Evolutionary conservation across 2,113 vertebrate genomes (phyloP).

Genomic region (Hystrix brachyura): DNA sequence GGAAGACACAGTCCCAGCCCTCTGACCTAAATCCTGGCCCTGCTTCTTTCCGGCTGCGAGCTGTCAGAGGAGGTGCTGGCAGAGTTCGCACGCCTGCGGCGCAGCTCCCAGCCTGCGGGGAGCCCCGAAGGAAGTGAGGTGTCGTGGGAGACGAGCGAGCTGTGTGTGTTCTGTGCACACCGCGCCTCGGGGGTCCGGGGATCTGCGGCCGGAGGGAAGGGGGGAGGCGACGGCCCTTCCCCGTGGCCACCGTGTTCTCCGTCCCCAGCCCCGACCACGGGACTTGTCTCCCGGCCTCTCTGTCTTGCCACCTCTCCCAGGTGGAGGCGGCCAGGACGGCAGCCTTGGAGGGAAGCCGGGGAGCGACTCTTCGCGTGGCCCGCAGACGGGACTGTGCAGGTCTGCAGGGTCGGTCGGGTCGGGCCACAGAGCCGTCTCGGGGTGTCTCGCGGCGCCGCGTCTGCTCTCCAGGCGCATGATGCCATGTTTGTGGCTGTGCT

Average conservation of each 20-base stretch:
- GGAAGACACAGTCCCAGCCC: neutral
- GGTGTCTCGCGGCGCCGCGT: no score
- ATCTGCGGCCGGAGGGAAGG: no score
- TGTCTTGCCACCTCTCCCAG: neutral
- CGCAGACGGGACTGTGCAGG: neutral
- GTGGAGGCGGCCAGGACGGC: no score
- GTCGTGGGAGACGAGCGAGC: no score
- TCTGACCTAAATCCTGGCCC: neutral
- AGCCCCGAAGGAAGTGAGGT: no score
- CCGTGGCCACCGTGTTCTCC: neutral
- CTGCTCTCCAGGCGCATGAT: no score
- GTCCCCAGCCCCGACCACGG: neutral
- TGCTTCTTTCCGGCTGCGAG: neutral
- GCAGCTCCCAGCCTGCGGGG: neutral
- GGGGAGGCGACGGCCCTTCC: no score
- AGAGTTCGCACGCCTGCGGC: no score
- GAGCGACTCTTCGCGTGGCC: neutral
- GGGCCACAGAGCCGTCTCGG: neutral
- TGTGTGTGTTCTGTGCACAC: neutral
- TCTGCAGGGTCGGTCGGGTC: neutral
- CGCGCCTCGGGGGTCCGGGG: neutral
- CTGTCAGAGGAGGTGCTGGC: no score
- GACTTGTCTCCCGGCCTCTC: neutral
- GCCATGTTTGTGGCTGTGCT: neutral
- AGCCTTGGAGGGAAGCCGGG: neutral